Conservation (phyloP, 2,797 vertebrate species). For the Hydrophis major region DNA sequence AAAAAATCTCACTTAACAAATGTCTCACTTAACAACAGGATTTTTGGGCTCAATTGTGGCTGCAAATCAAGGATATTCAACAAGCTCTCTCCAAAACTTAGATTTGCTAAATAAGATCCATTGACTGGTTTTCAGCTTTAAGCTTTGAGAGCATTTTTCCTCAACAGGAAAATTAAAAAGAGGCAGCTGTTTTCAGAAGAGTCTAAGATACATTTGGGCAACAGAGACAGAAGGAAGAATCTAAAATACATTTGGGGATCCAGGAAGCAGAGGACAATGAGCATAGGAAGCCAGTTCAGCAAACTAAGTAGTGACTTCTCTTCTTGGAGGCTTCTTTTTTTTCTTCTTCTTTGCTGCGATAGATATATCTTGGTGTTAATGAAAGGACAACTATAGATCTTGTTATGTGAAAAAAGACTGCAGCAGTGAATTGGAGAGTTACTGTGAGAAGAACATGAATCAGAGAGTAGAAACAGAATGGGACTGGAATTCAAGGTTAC, state of each 20-base stretch:
- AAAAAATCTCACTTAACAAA: background rate
- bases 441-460: background rate
- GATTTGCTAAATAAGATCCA: slow-evolving; percentile 21
- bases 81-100: background rate
- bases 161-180: slow-evolving; percentile 1
- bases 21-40: background rate
- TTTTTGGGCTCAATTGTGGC: background rate
- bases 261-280: background rate
- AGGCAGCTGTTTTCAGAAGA: slow-evolving; percentile 46
- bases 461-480: slow-evolving; percentile 11
- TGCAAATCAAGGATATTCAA: background rate
- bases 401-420: fast-evolving
- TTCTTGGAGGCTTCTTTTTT: slow-evolving; percentile 3
- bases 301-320: slow-evolving; percentile 29
- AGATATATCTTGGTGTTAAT: background rate
- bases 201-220: slow-evolving; percentile 47
- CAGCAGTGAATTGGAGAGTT: background rate
- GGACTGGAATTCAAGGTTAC: slow-evolving; percentile 1
- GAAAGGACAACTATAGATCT: background rate
- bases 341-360: background rate
- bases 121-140: background rate
- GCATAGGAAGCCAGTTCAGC: slow-evolving; percentile 50
- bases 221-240: slow-evolving; percentile 14
- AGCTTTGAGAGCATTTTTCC: slow-evolving; percentile 41
- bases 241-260: background rate